These are phyloP conservation scores for Pseudotriccus pelzelni DNA, from an alignment of 2,797 vertebrate species.

Conservation along the genomic window DNA sequence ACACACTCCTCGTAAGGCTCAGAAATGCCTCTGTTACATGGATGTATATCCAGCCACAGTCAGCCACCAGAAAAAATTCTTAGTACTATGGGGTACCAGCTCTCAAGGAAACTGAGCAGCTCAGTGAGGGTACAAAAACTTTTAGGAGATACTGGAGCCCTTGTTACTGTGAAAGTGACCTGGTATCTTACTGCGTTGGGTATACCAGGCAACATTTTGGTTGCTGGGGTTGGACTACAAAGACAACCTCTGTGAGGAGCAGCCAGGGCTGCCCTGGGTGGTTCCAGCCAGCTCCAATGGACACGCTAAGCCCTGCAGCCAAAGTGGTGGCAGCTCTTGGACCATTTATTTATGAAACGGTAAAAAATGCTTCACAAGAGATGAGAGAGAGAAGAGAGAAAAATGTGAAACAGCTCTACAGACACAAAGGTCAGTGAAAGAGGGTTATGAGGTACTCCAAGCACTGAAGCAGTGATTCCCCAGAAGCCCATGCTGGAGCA, in stretches of 20 bases:
- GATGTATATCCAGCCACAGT: background rate
- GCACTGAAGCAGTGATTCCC: background rate
- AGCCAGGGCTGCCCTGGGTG: fast-evolving
- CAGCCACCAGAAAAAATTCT: background rate
- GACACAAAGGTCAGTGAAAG: background rate
- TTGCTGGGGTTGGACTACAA: background rate
- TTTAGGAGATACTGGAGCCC: background rate
- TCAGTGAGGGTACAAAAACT: background rate
- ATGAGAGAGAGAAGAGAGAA: background rate
- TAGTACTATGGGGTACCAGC: background rate
- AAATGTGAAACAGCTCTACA: background rate
- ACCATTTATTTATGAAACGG: background rate
- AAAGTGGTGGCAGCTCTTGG: background rate
- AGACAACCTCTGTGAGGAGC: background rate
- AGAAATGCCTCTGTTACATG: background rate
- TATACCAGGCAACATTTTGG: background rate
- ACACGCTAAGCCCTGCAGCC: background rate
- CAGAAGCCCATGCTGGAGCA: background rate
- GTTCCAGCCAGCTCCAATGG: background rate
- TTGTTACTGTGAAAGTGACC: background rate
- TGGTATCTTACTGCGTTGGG: background rate
- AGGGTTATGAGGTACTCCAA: background rate
- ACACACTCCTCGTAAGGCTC: background rate
- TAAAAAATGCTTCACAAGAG: background rate
- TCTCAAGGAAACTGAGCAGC: background rate